phyloP scores from a whole-genome alignment of 2,888 invertebrate species.

The Cactoblastis cactorum region DNA sequence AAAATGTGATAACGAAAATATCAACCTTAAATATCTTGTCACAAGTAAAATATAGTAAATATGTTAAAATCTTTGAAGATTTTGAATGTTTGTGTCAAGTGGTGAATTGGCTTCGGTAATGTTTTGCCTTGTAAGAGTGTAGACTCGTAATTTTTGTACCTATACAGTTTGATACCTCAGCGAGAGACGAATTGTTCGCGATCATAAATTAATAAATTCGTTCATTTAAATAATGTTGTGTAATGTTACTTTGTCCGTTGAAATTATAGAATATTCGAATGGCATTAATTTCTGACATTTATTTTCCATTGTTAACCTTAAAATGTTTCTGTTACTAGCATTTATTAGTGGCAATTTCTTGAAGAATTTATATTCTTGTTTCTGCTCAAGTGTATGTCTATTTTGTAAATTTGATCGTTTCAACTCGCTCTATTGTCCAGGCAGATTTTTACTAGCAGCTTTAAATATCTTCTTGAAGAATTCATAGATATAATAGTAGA shows the following conservation, averaged over 20 bases:
- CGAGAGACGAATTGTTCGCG: not conserved
- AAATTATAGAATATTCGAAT: too few species aligned
- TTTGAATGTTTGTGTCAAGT: not conserved
- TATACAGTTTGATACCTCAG: too few species aligned
- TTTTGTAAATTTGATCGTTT: not conserved
- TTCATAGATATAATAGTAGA: too few species aligned
- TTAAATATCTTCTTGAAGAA: too few species aligned
- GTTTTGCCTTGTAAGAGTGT: not conserved
- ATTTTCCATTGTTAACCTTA: not conserved
- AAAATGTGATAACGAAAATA: not conserved
- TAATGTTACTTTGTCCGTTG: too few species aligned
- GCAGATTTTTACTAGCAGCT: too few species aligned
- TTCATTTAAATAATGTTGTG: too few species aligned
- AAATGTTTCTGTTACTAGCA: not conserved
- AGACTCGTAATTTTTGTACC: too few species aligned
- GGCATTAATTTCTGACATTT: too few species aligned
- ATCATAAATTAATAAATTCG: not conserved
- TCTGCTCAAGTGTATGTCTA: not conserved
- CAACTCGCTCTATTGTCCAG: not conserved
- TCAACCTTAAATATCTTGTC: not conserved
- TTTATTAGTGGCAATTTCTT: not conserved
- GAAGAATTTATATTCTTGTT: not conserved
- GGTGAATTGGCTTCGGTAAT: not conserved
- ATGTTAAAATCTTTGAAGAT: not conserved
- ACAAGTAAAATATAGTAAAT: not conserved